Evolutionary conservation across 2,113 vertebrate species (phyloP).

Genomic region (Tychaedon coryphoeus): DNA sequence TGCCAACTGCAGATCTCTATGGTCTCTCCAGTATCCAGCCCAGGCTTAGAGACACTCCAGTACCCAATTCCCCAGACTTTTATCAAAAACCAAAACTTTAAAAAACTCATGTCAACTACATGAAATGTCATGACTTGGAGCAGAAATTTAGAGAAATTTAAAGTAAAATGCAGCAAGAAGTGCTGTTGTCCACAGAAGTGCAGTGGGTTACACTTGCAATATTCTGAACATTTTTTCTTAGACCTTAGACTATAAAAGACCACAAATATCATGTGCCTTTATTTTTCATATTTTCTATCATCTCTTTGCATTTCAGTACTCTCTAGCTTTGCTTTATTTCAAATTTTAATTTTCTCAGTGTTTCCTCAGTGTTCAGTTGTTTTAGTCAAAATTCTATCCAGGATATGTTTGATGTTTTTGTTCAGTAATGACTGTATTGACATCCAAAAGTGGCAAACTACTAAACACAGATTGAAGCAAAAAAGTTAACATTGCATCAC

Average conservation of each 20-base stretch:
- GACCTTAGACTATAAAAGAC: neutral
- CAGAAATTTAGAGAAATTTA: neutral
- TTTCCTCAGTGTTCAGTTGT: neutral
- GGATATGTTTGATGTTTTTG: neutral
- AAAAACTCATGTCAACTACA: neutral
- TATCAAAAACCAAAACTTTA: neutral
- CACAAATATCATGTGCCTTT: neutral
- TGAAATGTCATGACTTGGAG: neutral
- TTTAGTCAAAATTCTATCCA: neutral
- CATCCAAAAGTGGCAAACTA: neutral
- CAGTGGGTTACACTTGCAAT: neutral
- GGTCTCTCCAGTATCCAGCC: neutral
- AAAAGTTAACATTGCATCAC: neutral
- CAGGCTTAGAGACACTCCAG: neutral
- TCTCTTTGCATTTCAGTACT: neutral
- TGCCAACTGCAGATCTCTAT: neutral
- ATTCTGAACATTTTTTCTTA: neutral
- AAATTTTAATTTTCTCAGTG: neutral
- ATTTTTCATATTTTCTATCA: neutral
- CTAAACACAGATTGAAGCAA: neutral
- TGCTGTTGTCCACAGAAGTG: neutral
- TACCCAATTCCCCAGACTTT: neutral
- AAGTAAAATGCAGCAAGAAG: neutral
- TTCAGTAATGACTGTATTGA: neutral
- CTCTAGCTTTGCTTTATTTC: neutral